Evolutionary conservation across 2,888 invertebrate species (phyloP).

Genomic region (Dryobotodes eremita): DNA sequence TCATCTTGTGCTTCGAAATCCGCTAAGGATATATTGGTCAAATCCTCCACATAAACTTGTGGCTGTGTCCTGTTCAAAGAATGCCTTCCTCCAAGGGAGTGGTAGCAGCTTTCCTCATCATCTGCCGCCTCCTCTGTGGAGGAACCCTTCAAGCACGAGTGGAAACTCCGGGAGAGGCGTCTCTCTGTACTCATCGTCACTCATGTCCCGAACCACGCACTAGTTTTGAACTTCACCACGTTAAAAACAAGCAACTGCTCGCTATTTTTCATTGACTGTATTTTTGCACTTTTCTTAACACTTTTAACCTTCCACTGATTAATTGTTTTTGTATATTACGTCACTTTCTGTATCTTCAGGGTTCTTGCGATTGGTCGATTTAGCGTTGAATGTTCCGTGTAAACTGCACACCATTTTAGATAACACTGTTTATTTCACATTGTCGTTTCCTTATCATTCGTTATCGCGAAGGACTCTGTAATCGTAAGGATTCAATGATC

Average conservation of each 20-base stretch:
- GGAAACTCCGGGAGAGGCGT: constrained; percentile 92
- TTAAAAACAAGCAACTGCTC: constrained; percentile 56
- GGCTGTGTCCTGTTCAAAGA: constrained; percentile 83
- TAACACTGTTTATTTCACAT: constrained; percentile 77
- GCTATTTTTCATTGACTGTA: constrained; percentile 62
- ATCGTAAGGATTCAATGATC: constrained; percentile 75
- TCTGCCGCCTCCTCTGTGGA: constrained; percentile 89
- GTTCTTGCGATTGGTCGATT: constrained; percentile 55
- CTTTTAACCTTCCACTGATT: constrained; percentile 46
- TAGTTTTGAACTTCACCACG: constrained; percentile 69
- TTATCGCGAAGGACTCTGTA: constrained; percentile 81
- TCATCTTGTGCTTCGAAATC: constrained; percentile 88
- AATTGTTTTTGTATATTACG: constrained; percentile 53
- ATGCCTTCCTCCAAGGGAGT: constrained; percentile 87
- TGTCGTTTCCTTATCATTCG: constrained; percentile 74
- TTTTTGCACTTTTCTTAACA: constrained; percentile 59
- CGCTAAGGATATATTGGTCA: constrained; percentile 85
- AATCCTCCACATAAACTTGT: constrained; percentile 87
- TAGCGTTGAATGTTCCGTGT: constrained; percentile 63
- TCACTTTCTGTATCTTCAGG: constrained; percentile 52
- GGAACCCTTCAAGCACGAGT: constrained; percentile 92
- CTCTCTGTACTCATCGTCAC: constrained; percentile 90
- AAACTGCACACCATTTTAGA: constrained; percentile 73
- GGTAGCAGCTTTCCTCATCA: constrained; percentile 88
- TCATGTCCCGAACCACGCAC: constrained; percentile 82